phyloP scores from a whole-genome alignment of 2,113 vertebrate genomes.

The Ancistrus triradiatus region DNA sequence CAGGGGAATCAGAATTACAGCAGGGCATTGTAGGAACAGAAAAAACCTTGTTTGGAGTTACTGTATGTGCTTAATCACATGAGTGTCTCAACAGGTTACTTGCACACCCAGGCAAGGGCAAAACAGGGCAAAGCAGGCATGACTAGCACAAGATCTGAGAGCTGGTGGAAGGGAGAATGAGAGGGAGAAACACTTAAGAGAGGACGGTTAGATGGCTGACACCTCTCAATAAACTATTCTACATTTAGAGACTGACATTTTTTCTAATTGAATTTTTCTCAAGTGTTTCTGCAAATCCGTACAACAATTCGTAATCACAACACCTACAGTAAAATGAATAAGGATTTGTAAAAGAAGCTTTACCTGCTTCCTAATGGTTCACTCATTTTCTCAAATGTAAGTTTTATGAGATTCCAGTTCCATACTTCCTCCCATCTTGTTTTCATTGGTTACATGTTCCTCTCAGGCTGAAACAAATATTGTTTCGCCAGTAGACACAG shows the following conservation, averaged over 20 bases:
- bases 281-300: too few species aligned
- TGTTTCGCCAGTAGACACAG: too few species aligned
- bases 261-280: neutral
- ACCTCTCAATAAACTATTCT: neutral
- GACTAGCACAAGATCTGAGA: conserved; percentile 19
- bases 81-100: neutral
- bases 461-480: too few species aligned
- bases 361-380: too few species aligned
- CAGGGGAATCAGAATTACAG: neutral
- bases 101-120: conserved; percentile 40
- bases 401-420: neutral
- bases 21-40: conserved; percentile 41
- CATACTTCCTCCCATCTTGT: neutral
- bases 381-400: neutral
- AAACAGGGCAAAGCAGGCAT: conserved; percentile 49
- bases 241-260: neutral
- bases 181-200: neutral
- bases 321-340: neutral
- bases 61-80: conserved; percentile 38
- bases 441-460: neutral
- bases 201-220: too few species aligned
- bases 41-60: conserved; percentile 21
- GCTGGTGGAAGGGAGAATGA: conserved; percentile 46
- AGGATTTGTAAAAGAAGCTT: neutral
- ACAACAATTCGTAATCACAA: too few species aligned